Evolutionary conservation across 2,888 invertebrate species (phyloP).

Genomic region (Eupithecia pulchellata): DNA sequence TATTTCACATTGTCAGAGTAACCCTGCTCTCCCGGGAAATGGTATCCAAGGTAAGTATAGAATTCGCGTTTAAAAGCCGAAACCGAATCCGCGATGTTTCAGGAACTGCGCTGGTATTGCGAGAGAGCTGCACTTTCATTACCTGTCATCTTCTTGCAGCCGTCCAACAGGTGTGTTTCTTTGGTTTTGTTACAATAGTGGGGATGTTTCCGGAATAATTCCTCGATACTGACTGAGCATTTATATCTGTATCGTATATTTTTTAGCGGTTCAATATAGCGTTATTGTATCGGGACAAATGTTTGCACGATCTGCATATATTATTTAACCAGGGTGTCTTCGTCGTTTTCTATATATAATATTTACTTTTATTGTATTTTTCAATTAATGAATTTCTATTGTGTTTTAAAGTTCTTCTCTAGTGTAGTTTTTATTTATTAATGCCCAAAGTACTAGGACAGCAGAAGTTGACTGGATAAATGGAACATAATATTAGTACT

Average conservation of each 20-base stretch:
- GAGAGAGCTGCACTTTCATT: background rate
- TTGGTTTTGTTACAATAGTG: background rate
- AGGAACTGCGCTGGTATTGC: background rate
- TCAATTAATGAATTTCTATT: too few species aligned
- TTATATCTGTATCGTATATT: too few species aligned
- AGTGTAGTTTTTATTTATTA: background rate
- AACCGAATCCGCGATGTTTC: conserved; percentile 30
- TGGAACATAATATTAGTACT: too few species aligned
- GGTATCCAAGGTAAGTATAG: conserved; percentile 7
- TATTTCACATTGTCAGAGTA: conserved; percentile 23
- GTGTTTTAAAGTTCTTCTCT: too few species aligned
- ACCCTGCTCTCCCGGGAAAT: conserved; percentile 7
- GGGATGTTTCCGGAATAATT: too few species aligned
- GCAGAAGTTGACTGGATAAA: background rate
- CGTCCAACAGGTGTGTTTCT: background rate
- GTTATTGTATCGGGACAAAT: too few species aligned
- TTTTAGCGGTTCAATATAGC: too few species aligned
- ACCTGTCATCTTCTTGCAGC: background rate
- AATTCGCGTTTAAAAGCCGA: conserved; percentile 31
- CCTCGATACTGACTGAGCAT: too few species aligned
- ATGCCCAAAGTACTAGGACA: background rate
- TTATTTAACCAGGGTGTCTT: too few species aligned
- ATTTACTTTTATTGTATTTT: too few species aligned
- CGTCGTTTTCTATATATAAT: too few species aligned
- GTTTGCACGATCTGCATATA: too few species aligned